Base-by-base conservation (phyloP, 23 tunicate species). In the Trididemnum nubilum region DNA sequence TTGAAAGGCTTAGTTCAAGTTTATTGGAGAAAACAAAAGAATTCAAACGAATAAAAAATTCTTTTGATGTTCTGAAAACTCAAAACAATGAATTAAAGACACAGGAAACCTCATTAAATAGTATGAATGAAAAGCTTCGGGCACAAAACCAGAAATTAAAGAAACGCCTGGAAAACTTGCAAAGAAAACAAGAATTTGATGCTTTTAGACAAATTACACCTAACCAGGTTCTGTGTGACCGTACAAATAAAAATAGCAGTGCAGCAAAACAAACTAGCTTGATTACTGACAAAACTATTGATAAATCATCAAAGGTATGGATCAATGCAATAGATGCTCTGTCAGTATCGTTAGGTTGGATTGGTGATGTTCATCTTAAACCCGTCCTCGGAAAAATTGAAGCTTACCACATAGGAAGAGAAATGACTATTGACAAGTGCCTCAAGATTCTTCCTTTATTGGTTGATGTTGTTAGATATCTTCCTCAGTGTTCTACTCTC, bases 81-180 rank as follows among this genome's bases (percentile, higher is more conserved):
- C 98, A 93, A 65, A 93, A 93, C 72, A 94, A 93, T 40, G 94
- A 93, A 22, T 50, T 87, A 0, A 83, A 81, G 36, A 34, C 24
- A 32, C 81, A 61, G 67, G 67, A 61, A 61, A 61, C 5, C 26
- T 23, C 18, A 61, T 24, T 21, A 26, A 12, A 23, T 21, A 12
- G 26, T 61, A 24, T 61, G 64, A 87, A 80, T 67, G 36, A 79
- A 30, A 84, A 84, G 34, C 35, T 88, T 0, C 80, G 81, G 28
- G n/a, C 32, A 18, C 94, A 84, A 34, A 93, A 88, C 50, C 51
- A 33, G 21, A 93, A 88, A 64, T 54, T 93, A 64, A 81, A 80
- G 26, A 88, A 88, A 40, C 73, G 98, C 51, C 77, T 87, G 23
- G 98, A 93, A 81, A 93, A 93, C 65, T 65, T 93, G 33, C 98